A percentile compares a stretch with the other conserved stretches of the same genome.
phyloP scores from a whole-genome alignment of 1,140 invertebrate genomes.

The Drosophila eugracilis region DNA sequence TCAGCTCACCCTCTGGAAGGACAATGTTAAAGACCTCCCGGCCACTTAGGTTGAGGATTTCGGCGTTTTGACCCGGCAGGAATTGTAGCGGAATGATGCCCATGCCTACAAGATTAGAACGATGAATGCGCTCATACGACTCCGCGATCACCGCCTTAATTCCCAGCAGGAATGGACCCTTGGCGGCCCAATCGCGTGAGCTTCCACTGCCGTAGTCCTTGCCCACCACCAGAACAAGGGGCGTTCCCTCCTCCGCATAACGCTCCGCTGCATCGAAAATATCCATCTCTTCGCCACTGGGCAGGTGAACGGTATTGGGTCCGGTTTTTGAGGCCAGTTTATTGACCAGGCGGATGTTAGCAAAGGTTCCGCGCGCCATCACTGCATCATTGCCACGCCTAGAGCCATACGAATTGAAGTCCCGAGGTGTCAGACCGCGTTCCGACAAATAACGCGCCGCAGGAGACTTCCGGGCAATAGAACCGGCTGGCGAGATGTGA shows the following conservation, averaged over 20 bases:
- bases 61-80: slow-evolving; percentile 16
- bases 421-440: slow-evolving; percentile 93
- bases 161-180: slow-evolving; percentile 44
- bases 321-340: slow-evolving; percentile 11
- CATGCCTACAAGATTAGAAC: slow-evolving; percentile 55
- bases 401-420: slow-evolving; percentile 99
- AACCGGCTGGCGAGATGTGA: slow-evolving; percentile 99
- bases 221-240: slow-evolving; percentile 42
- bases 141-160: slow-evolving; percentile 51
- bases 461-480: slow-evolving; percentile 97
- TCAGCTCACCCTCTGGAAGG: slow-evolving; percentile 88
- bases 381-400: slow-evolving; percentile 97
- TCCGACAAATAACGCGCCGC: slow-evolving; percentile 94
- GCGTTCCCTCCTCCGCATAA: slow-evolving; percentile 34
- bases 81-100: slow-evolving; percentile 49
- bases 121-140: slow-evolving; percentile 55
- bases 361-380: slow-evolving; percentile 87
- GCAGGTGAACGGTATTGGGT: slow-evolving; percentile 23
- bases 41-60: slow-evolving; percentile 29
- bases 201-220: slow-evolving; percentile 57
- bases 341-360: slow-evolving; percentile 50
- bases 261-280: slow-evolving; percentile 48
- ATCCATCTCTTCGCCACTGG: slow-evolving; percentile 31
- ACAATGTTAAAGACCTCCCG: slow-evolving; percentile 55
- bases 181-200: slow-evolving; percentile 55